Percentiles rank a stretch among this genome's conserved stretches.
Conservation (phyloP, 2,113 vertebrate genomes). For the Hypocryptadius cinnamomeus region DNA sequence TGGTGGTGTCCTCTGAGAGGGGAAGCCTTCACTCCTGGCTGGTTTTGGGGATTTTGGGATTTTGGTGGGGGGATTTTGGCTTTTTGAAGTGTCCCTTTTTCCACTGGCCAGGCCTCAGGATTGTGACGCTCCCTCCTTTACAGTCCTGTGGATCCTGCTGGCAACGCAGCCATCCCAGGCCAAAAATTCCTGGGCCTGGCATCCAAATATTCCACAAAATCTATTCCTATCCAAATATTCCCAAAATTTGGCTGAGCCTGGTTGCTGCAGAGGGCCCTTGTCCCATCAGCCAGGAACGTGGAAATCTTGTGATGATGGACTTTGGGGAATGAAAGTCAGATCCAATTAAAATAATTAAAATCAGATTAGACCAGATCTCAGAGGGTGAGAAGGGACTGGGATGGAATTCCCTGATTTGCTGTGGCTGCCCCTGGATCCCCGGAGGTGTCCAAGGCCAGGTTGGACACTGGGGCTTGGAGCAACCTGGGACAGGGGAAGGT, state of each 20-base stretch:
- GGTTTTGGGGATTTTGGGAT: not conserved
- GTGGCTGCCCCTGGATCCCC: not conserved
- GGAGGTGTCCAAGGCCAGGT: rapidly evolving
- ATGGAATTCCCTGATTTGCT: not conserved
- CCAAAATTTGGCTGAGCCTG: not conserved
- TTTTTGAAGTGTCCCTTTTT: not conserved
- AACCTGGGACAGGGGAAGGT: rapidly evolving
- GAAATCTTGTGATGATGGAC: not conserved
- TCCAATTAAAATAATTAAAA: not conserved
- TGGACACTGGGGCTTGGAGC: not conserved
- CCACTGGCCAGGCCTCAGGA: not conserved
- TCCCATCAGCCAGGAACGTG: not conserved
- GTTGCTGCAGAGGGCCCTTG: not conserved
- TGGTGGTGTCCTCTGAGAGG: not conserved
- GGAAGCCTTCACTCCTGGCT: not conserved
- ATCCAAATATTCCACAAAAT: not conserved
- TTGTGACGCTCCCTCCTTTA: not conserved
- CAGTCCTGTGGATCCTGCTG: rapidly evolving
- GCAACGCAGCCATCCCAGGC: rapidly evolving
- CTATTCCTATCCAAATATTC: too few species aligned
- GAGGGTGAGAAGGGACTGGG: not conserved
- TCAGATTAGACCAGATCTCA: too few species aligned
- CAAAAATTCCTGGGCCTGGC: not conserved
- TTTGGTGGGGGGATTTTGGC: not conserved
- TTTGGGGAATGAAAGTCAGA: not conserved